phyloP scores from a whole-genome alignment of 2,113 vertebrate genomes.

The Aepyceros melampus region DNA sequence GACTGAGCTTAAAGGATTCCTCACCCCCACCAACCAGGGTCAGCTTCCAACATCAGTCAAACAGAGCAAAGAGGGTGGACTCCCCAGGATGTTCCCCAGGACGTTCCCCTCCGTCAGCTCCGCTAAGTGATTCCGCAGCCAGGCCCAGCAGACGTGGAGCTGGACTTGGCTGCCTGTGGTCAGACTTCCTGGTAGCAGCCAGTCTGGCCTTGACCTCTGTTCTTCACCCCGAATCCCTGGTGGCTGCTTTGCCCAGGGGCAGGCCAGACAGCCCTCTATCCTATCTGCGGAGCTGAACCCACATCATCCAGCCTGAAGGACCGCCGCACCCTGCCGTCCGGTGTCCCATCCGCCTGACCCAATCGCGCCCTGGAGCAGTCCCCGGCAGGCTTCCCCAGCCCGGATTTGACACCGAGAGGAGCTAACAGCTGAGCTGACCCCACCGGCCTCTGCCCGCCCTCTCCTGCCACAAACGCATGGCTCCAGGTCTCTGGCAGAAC shows the following conservation, averaged over 20 bases:
- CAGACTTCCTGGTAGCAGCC: neutral
- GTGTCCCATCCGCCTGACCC: neutral
- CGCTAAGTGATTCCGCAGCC: constrained; percentile 37
- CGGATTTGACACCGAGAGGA: neutral
- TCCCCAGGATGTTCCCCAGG: neutral
- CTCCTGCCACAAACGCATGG: neutral
- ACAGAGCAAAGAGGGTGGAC: neutral
- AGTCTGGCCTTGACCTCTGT: neutral
- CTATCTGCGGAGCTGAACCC: neutral
- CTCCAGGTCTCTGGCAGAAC: neutral
- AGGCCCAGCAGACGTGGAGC: neutral
- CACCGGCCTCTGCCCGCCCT: too few species aligned
- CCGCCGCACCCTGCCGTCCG: accelerated
- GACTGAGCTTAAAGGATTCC: neutral
- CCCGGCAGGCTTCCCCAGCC: neutral
- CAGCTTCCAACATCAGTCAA: constrained; percentile 10
- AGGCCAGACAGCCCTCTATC: neutral
- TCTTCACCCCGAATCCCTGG: neutral
- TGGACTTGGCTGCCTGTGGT: neutral
- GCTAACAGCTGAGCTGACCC: neutral
- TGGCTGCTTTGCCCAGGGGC: neutral
- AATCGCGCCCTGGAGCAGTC: accelerated
- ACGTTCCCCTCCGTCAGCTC: constrained; percentile 13
- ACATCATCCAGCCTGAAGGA: neutral
- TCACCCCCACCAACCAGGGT: neutral